A percentile compares a stretch with the other conserved stretches of the same genome.
These are phyloP conservation scores for Toxotes jaculatrix DNA, from an alignment of 2,113 vertebrate genomes.

Conservation along the genomic window DNA sequence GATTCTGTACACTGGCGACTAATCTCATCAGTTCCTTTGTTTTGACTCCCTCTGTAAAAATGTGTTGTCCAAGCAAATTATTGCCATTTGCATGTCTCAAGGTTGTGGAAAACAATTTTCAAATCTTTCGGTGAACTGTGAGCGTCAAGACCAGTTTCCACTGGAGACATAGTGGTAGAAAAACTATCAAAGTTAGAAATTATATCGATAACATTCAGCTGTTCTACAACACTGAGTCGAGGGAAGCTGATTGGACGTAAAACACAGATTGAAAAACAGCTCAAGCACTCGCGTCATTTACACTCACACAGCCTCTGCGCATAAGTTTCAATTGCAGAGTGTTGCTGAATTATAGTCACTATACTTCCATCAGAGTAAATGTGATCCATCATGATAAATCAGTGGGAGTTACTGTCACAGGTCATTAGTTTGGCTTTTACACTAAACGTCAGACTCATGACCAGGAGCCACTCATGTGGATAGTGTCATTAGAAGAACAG, in stretches of 20 bases:
- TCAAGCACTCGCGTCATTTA: not conserved
- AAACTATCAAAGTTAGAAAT: slow-evolving; percentile 2
- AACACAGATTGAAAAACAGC: not conserved
- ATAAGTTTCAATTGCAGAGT: not conserved
- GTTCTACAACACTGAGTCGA: not conserved
- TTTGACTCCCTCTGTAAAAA: not conserved
- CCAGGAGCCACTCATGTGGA: slow-evolving; percentile 48
- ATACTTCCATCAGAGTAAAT: not conserved
- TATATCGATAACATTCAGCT: not conserved
- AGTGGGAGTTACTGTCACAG: slow-evolving; percentile 10
- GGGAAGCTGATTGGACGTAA: not conserved
- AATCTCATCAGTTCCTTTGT: slow-evolving; percentile 26
- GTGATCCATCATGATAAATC: slow-evolving; percentile 1
- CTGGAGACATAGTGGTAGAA: not conserved
- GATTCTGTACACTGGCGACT: slow-evolving; percentile 16
- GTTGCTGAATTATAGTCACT: not conserved
- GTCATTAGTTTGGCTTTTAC: slow-evolving; percentile 63
- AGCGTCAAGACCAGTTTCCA: not conserved
- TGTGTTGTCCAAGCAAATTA: slow-evolving; percentile 2
- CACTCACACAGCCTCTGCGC: not conserved
- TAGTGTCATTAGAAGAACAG: slow-evolving; percentile 71
- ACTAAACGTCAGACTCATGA: slow-evolving; percentile 19
- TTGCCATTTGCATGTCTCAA: not conserved
- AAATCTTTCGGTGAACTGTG: not conserved
- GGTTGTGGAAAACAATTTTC: not conserved